Conservation (phyloP, 2,113 vertebrate species). For the Pipra filicauda region DNA sequence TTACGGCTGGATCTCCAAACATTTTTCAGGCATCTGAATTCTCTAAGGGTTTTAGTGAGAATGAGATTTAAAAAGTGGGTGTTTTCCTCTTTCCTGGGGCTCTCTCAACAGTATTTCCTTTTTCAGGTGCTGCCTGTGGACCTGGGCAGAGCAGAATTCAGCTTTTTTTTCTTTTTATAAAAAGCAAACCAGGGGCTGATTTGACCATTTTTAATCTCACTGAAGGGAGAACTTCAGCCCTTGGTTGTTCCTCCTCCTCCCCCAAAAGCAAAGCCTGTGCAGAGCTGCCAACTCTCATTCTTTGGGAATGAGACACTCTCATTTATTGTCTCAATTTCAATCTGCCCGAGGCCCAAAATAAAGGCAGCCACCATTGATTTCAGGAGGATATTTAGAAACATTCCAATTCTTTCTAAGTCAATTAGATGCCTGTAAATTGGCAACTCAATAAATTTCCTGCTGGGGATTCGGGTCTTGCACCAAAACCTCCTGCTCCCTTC, state of each 20-base stretch:
- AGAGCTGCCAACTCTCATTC: constrained; percentile 65
- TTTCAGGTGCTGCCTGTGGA: background rate
- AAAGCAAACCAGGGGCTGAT: background rate
- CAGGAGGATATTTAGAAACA: constrained; percentile 68
- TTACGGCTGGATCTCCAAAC: background rate
- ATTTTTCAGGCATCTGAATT: background rate
- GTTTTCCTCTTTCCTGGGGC: background rate
- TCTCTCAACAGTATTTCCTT: background rate
- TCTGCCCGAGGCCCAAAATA: constrained; percentile 72
- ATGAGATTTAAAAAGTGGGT: background rate
- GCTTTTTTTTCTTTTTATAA: background rate
- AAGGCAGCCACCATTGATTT: constrained; percentile 75
- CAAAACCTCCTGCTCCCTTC: background rate
- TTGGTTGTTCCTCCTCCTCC: background rate
- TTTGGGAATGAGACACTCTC: constrained; percentile 70
- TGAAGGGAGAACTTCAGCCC: background rate
- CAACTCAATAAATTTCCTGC: constrained; percentile 63
- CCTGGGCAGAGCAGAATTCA: background rate
- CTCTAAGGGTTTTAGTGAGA: background rate
- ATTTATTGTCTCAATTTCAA: constrained; percentile 80
- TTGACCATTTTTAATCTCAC: background rate
- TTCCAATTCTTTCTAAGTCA: constrained; percentile 68
- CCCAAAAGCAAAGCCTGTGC: background rate
- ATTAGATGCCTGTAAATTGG: constrained; percentile 65
- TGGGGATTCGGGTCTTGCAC: constrained; percentile 40